Evolutionary conservation across 2,797 vertebrate genomes (phyloP).

Genomic region (Sebastes reedi): DNA sequence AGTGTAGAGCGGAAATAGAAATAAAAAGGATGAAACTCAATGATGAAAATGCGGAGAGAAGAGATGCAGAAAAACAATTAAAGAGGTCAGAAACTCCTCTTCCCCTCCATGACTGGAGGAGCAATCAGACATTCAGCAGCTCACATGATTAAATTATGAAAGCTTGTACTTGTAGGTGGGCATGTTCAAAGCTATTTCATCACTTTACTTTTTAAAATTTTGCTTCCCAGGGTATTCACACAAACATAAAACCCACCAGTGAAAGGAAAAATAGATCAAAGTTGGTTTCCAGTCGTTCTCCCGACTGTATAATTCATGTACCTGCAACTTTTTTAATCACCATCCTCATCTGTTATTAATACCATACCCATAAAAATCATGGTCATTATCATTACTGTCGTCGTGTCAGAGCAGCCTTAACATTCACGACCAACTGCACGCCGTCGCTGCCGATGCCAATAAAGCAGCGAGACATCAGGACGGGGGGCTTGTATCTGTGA

Average conservation of each 20-base stretch:
- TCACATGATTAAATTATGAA: slow-evolving; percentile 56
- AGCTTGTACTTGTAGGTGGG: slow-evolving; percentile 43
- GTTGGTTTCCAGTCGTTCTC: slow-evolving; percentile 41
- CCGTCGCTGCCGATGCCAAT: slow-evolving; percentile 12
- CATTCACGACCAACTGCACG: slow-evolving; percentile 47
- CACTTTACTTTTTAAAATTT: slow-evolving; percentile 35
- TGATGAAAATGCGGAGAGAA: neutral
- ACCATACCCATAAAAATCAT: slow-evolving; percentile 47
- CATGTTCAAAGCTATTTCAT: slow-evolving; percentile 60
- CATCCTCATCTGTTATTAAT: slow-evolving; percentile 66
- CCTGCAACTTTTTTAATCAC: slow-evolving; percentile 66
- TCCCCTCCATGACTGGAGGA: neutral
- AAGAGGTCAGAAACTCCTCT: neutral
- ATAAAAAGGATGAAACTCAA: neutral
- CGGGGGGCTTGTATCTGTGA: slow-evolving; percentile 40
- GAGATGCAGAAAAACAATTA: neutral
- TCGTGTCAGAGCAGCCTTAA: slow-evolving; percentile 35
- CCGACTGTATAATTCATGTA: slow-evolving; percentile 51
- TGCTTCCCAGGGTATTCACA: slow-evolving; percentile 16
- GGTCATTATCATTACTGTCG: slow-evolving; percentile 56
- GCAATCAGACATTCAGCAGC: slow-evolving; percentile 41
- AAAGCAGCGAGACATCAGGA: slow-evolving; percentile 46
- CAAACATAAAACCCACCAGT: slow-evolving; percentile 22
- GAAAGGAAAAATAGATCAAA: slow-evolving; percentile 41
- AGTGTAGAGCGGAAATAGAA: neutral